These are phyloP conservation scores for Carassius auratus DNA, from an alignment of 2,113 vertebrate genomes.

Conservation along the genomic window DNA sequence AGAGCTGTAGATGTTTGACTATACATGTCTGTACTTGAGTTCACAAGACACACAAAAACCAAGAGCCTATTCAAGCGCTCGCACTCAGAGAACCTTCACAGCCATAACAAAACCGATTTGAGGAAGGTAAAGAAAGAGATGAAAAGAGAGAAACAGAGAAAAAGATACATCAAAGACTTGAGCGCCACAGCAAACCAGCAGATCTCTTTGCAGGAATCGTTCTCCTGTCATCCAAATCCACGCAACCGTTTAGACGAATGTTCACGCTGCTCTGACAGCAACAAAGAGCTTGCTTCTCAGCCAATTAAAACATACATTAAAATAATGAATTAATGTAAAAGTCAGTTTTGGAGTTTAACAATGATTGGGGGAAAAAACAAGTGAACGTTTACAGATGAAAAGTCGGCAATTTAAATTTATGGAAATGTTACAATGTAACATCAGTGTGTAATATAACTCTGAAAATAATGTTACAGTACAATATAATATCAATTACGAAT, in stretches of 20 bases:
- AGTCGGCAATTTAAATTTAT: neutral
- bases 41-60: slow-evolving; percentile 12
- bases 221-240: neutral
- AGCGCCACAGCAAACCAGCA: neutral
- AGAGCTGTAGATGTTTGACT: slow-evolving; percentile 28
- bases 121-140: slow-evolving; percentile 6
- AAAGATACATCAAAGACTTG: neutral
- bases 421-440: no score
- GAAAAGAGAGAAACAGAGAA: neutral
- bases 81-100: neutral
- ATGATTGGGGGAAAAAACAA: neutral
- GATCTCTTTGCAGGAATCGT: neutral
- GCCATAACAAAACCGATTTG: slow-evolving; percentile 21
- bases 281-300: neutral
- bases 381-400: neutral
- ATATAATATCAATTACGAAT: neutral
- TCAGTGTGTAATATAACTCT: no score
- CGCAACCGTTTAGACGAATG: neutral
- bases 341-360: neutral
- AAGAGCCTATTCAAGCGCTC: slow-evolving; percentile 19
- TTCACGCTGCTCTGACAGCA: neutral
- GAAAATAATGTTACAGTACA: no score
- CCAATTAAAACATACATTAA: neutral
- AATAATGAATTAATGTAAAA: neutral
- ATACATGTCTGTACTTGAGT: slow-evolving; percentile 48